Evolutionary conservation across 1,140 invertebrate species (phyloP), one percentile per base, ranked within the genome.

Genomic region (Caenorhabditis elegans): DNA sequence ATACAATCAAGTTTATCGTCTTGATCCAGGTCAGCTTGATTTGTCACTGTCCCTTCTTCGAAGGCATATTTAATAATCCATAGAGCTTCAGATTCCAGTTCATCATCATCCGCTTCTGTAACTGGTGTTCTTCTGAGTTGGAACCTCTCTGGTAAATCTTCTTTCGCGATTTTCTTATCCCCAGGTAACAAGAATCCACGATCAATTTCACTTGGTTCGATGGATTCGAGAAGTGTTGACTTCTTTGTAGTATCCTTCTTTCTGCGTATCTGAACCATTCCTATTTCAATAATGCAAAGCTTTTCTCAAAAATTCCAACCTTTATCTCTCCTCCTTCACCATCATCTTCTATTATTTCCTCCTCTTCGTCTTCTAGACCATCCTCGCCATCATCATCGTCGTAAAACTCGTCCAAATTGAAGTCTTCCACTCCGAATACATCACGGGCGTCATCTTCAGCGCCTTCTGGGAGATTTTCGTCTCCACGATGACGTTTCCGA

Each of bases 51-150:
- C 0, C 93, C 92, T 80, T 94, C 94, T 80, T 93, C 93, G 91
- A 98, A 98, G 0, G 95, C 96, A 87, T 96, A 94, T 83, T 95
- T 94, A 89, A 96, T 97, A 53, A 99, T 98, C 97, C 97, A 99
- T 86, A 96, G 94, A 0, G 97, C 95, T 91, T 99, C 98, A 78
- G 95, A 93, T 49, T 96, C 94, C 2, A 98, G 89, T 90, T 99
- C 96, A n/a, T 89, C 90, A 76, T 92, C 91, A 19, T 94, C 94
- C 2, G 92, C 94, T 0, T 94, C 88, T 0, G 94, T 95, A 0
- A 89, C 96, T 90, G 85, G 96, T 36, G 97, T 93, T 84, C 94
- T 93, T 19, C 97, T 92, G 24, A 98, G 91, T 91, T 98, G 94
- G 94, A 96, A 95, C 39, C 39, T 76, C 84, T 92, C 92, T 11